Base-by-base conservation (phyloP, 2,888 invertebrate species). In the Herminia tarsipennalis region DNA sequence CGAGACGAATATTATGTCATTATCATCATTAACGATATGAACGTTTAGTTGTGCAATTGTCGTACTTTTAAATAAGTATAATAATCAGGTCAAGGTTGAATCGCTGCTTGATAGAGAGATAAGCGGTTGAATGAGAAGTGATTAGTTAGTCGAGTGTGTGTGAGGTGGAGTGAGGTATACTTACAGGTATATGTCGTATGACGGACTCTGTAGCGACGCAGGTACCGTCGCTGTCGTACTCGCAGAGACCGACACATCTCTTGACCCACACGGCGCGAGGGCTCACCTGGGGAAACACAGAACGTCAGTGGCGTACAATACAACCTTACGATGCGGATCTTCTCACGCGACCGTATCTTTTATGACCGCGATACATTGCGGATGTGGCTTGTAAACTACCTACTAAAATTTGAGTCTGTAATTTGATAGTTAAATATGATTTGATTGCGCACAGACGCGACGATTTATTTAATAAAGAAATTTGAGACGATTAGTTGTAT, bases 261-360 rank as follows among this genome's bases (percentile, higher is more conserved):
- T 88, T 88, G 39, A 90, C 86, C 90, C 90, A 91, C 48, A 88
- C 86, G 3, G 86, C 81, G 28, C 84, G 78, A 2, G 90, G 90
- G 47, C 71, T 84, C 56, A 90, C 78, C 90, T 91, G 85, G 78
- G 81, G 79, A 85, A 81, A 78, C 53, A 76, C 76, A 64, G 57
- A 53, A 66, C 70, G 65, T 72, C 52, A 70, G 55, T 40, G 21
- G 32, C 30, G 48, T 49, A 66, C 66, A 67, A 68, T 68, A 66
- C 61, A 56, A 34, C 5, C 1, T 28, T 29, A 29, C 33, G 43
- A 67, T 45, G 68, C 76, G 76, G 76, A 82, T 81, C 72, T 82
- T 86, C 86, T 81, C 86, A 87, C 85, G 80, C 54, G 59, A 59
- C 58, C 43, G 50, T 38, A 38, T 50, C n/a, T n/a, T 46, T 33